phyloP scores from a whole-genome alignment of 2,797 vertebrate genomes.

The Luscinia luscinia region DNA sequence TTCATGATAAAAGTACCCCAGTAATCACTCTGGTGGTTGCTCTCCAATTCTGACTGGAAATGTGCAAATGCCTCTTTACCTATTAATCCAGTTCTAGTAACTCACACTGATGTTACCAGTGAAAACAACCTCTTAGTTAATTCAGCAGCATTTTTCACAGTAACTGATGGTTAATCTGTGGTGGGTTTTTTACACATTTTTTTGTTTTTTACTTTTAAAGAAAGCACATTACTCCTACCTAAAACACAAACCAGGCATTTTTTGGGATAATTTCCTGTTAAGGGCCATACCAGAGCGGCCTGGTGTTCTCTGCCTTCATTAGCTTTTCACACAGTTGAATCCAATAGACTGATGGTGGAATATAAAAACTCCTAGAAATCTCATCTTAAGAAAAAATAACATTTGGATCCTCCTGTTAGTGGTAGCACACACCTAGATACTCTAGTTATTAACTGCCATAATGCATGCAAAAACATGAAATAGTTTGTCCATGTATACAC shows the following conservation, averaged over 20 bases:
- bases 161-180: not conserved
- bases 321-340: not conserved
- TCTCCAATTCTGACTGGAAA: not conserved
- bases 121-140: not conserved
- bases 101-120: not conserved
- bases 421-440: not conserved
- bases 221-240: not conserved
- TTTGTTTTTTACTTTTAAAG: not conserved
- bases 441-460: not conserved
- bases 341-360: not conserved
- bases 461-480: not conserved
- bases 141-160: not conserved
- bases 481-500: not conserved
- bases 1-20: not conserved
- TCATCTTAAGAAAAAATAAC: not conserved
- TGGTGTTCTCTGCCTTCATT: not conserved
- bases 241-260: not conserved
- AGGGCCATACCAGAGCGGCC: not conserved
- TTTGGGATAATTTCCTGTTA: not conserved
- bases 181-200: rapidly evolving
- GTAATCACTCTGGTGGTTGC: not conserved
- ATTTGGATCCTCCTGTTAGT: not conserved
- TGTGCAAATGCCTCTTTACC: not conserved
- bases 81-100: not conserved
- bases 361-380: not conserved